Percentiles rank a stretch among this genome's conserved stretches.
phyloP scores from a whole-genome alignment of 2,797 vertebrate species.

The Rhincodon typus region DNA sequence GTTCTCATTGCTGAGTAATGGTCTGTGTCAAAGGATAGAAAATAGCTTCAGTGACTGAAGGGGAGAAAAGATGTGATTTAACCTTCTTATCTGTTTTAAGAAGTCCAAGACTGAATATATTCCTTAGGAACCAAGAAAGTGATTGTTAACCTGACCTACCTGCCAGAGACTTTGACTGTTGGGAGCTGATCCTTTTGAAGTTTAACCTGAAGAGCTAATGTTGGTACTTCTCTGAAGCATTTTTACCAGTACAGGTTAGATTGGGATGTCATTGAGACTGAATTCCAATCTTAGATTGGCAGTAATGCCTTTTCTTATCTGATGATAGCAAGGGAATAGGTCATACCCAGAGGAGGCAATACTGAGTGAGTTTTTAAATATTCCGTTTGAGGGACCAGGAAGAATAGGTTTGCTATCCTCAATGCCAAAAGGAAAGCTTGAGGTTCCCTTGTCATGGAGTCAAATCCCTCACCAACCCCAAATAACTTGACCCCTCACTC shows the following conservation, averaged over 20 bases:
- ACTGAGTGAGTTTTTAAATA: neutral
- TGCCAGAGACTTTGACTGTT: neutral
- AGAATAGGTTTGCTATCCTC: neutral
- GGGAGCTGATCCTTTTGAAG: neutral
- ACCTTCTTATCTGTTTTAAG: neutral
- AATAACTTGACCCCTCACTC: no score
- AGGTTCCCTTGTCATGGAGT: neutral
- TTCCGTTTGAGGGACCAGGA: neutral
- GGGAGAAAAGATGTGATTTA: neutral
- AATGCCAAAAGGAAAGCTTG: neutral
- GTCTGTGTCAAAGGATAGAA: neutral
- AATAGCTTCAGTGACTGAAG: neutral
- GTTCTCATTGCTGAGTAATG: neutral
- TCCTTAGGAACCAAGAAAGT: neutral
- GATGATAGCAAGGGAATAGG: neutral
- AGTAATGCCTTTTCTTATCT: neutral
- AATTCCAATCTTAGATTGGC: neutral
- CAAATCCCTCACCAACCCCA: neutral
- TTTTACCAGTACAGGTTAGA: neutral
- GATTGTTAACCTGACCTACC: neutral
- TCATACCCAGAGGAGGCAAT: neutral
- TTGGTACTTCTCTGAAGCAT: neutral
- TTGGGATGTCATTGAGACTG: neutral
- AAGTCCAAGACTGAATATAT: neutral
- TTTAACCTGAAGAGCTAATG: neutral